Conservation (phyloP, 2,797 vertebrate species). For the Paratrypauchen microcephalus region DNA sequence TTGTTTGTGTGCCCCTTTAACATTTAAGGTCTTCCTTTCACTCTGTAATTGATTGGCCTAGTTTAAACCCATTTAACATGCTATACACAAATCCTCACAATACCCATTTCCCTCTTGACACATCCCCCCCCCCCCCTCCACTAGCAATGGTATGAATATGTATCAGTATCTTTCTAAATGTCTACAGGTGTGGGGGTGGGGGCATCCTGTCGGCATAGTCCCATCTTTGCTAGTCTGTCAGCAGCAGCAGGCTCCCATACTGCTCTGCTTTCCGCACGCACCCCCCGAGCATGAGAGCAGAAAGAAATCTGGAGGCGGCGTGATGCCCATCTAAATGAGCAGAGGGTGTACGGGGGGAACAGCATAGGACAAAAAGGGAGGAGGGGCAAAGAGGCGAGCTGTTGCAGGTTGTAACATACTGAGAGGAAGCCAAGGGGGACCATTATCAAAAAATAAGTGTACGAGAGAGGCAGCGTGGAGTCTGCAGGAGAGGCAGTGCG, state of each 20-base stretch:
- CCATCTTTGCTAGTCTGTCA: slow-evolving; percentile 26
- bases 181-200: slow-evolving; percentile 30
- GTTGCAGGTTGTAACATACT: slow-evolving; percentile 35
- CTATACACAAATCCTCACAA: background rate
- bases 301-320: slow-evolving; percentile 64
- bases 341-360: slow-evolving; percentile 19
- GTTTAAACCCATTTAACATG: slow-evolving; percentile 13
- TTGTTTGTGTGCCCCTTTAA: background rate
- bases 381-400: slow-evolving; percentile 39
- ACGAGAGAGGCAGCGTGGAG: background rate
- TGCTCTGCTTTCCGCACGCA: slow-evolving; percentile 53
- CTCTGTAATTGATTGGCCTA: background rate
- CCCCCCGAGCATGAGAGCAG: slow-evolving; percentile 70
- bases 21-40: background rate
- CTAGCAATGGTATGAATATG: slow-evolving; percentile 9
- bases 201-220: slow-evolving; percentile 28
- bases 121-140: too few relatives aligned
- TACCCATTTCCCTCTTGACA: slow-evolving; percentile 8
- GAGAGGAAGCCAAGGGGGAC: slow-evolving; percentile 29
- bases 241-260: slow-evolving; percentile 29
- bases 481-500: slow-evolving; percentile 22
- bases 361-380: slow-evolving; percentile 42
- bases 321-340: slow-evolving; percentile 73
- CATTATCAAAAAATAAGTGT: slow-evolving; percentile 17
- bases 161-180: slow-evolving; percentile 19